Evolutionary conservation across 2,888 invertebrate species (phyloP).

Genomic region (Dinocampus coccinellae): DNA sequence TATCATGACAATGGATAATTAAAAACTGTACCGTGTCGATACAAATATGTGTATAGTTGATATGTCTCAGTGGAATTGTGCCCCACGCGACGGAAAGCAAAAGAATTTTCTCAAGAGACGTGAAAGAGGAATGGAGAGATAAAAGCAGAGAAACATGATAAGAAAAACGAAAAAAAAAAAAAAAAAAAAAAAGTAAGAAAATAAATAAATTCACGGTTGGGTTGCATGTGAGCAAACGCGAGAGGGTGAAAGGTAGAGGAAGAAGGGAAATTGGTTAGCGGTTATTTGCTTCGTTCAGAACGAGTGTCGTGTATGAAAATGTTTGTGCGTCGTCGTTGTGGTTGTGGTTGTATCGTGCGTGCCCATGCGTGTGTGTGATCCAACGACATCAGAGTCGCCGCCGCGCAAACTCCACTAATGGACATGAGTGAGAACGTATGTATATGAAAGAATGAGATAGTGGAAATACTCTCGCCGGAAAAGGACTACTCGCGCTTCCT

Average conservation of each 20-base stretch:
- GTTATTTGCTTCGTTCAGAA: constrained; percentile 55
- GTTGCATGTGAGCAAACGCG: neutral
- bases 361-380: constrained; percentile 57
- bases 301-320: constrained; percentile 46
- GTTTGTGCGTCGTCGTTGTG: too few relatives aligned
- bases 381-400: constrained; percentile 66
- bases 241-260: constrained; percentile 14
- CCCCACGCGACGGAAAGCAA: neutral
- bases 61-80: constrained; percentile 8
- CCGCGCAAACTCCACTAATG: constrained; percentile 69
- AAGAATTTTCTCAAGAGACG: constrained; percentile 25
- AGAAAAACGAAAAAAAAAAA: neutral
- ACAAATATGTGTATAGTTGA: neutral
- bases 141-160: neutral
- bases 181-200: neutral
- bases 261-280: constrained; percentile 54
- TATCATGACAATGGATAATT: neutral
- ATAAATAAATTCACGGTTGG: neutral
- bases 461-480: constrained; percentile 40
- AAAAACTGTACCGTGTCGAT: neutral
- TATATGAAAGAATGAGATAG: constrained; percentile 27
- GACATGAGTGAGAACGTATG: constrained; percentile 49
- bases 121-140: neutral
- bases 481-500: constrained; percentile 50
- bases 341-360: too few relatives aligned